Conservation (phyloP, 1,140 invertebrate species). For the Chironomus striatipennis region DNA sequence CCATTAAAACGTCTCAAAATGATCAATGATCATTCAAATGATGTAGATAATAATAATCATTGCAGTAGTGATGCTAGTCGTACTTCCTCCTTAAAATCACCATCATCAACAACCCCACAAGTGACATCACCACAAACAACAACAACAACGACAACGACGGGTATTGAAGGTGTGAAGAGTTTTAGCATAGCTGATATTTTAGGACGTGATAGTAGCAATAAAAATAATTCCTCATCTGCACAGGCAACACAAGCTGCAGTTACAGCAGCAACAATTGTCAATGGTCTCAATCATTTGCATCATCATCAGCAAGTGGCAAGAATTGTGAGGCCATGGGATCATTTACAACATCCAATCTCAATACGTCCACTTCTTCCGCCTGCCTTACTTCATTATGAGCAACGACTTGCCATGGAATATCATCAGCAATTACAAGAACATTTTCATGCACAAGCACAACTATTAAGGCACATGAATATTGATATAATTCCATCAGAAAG, state of each 20-base stretch:
- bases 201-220: slow-evolving; percentile 47
- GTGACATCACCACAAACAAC: no score
- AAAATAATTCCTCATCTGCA: background rate
- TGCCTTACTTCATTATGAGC: slow-evolving; percentile 40
- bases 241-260: slow-evolving; percentile 26
- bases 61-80: slow-evolving; percentile 14
- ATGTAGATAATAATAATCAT: slow-evolving; percentile 28
- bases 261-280: slow-evolving; percentile 25
- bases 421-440: slow-evolving; percentile 45
- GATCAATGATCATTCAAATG: slow-evolving; percentile 39
- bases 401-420: slow-evolving; percentile 46
- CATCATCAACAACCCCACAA: slow-evolving; percentile 21
- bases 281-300: slow-evolving; percentile 24
- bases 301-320: slow-evolving; percentile 34
- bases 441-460: slow-evolving; percentile 39
- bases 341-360: slow-evolving; percentile 45
- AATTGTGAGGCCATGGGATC: slow-evolving; percentile 88
- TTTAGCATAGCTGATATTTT: slow-evolving; percentile 91
- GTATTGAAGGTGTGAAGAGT: slow-evolving; percentile 63
- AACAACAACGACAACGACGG: slow-evolving; percentile 25
- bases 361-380: slow-evolving; percentile 39
- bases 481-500: slow-evolving; percentile 40
- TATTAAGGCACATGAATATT: slow-evolving; percentile 39
- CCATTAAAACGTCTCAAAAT: slow-evolving; percentile 78
- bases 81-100: slow-evolving; percentile 26